Percentiles rank a stretch among this genome's conserved stretches.
Conservation (phyloP, 1,140 invertebrate genomes). For the Apis dorsata region DNA sequence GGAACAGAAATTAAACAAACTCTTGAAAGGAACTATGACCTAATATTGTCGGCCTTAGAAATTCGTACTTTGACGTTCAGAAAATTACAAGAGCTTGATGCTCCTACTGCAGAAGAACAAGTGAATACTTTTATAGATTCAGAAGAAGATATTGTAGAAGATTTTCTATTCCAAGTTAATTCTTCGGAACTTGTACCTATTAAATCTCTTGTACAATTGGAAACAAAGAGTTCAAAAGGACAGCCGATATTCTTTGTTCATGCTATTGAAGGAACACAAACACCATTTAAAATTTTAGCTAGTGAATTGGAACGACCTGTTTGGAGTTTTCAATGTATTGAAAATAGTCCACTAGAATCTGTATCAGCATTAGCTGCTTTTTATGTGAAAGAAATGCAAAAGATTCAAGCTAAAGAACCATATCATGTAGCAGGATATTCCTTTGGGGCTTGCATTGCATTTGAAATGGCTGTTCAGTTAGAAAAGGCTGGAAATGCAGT, state of each 20-base stretch:
- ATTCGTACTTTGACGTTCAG: slow-evolving; percentile 90
- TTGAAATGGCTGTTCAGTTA: slow-evolving; percentile 94
- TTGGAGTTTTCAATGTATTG: slow-evolving; percentile 94
- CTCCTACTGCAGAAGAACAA: slow-evolving; percentile 39
- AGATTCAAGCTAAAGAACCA: slow-evolving; percentile 89
- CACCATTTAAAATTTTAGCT: slow-evolving; percentile 85
- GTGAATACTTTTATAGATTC: background rate
- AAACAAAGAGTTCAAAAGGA: slow-evolving; percentile 79
- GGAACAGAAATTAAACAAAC: slow-evolving; percentile 98
- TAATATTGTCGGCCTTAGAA: slow-evolving; percentile 93
- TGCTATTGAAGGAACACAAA: slow-evolving; percentile 94
- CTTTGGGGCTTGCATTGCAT: slow-evolving; percentile 94
- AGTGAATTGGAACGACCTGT: slow-evolving; percentile 87
- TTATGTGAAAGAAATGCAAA: slow-evolving; percentile 90
- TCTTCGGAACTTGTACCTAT: slow-evolving; percentile 82
- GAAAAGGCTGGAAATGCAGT: slow-evolving; percentile 85
- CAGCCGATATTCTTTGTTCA: slow-evolving; percentile 89
- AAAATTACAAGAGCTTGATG: slow-evolving; percentile 82
- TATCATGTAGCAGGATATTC: slow-evolving; percentile 96
- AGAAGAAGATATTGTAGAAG: slow-evolving; percentile 19
- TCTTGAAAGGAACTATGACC: slow-evolving; percentile 94
- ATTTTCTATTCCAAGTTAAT: slow-evolving; percentile 69
- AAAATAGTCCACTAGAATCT: slow-evolving; percentile 86
- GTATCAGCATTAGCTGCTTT: slow-evolving; percentile 88
- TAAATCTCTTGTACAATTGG: slow-evolving; percentile 83